Conservation (phyloP, 1,140 invertebrate genomes). For the Leptinotarsa lineolata region DNA sequence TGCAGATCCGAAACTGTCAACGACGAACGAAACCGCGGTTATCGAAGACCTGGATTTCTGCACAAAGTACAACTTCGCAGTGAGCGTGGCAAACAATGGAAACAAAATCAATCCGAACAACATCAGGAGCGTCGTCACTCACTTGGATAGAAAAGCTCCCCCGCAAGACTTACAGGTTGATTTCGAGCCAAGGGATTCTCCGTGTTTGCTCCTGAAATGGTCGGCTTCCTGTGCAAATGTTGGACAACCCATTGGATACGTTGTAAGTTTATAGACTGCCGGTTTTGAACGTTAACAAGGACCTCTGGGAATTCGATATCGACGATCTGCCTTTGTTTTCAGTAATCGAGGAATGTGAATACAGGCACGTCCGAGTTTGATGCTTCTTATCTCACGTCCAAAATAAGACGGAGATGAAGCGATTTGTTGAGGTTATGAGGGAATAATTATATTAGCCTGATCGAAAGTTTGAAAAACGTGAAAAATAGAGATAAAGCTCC, state of each 20-base stretch:
- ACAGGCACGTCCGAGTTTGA: background rate
- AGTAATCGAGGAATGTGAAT: background rate
- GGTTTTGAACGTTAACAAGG: background rate
- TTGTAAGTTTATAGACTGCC: conserved; percentile 37
- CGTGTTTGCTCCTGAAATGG: conserved; percentile 47
- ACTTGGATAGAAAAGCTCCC: conserved; percentile 34
- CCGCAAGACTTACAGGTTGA: conserved; percentile 42
- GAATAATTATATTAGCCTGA: too few species aligned
- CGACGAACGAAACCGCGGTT: conserved; percentile 29
- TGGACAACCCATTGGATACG: conserved; percentile 41
- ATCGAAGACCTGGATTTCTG: conserved; percentile 40
- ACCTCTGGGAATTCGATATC: background rate
- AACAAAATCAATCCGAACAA: conserved; percentile 37
- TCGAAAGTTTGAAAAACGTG: too few species aligned
- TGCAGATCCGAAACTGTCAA: conserved; percentile 38
- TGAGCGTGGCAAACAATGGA: conserved; percentile 29
- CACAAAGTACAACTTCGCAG: conserved; percentile 41
- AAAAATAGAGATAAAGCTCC: too few species aligned
- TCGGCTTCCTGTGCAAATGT: conserved; percentile 46
- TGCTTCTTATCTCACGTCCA: background rate
- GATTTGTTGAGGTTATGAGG: background rate
- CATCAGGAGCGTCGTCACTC: conserved; percentile 37
- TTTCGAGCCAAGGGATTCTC: conserved; percentile 35
- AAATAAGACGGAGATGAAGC: background rate
- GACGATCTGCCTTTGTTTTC: background rate